Evolutionary conservation across 2,113 vertebrate genomes (phyloP).

Genomic region (Rhynchopsitta pachyrhyncha): DNA sequence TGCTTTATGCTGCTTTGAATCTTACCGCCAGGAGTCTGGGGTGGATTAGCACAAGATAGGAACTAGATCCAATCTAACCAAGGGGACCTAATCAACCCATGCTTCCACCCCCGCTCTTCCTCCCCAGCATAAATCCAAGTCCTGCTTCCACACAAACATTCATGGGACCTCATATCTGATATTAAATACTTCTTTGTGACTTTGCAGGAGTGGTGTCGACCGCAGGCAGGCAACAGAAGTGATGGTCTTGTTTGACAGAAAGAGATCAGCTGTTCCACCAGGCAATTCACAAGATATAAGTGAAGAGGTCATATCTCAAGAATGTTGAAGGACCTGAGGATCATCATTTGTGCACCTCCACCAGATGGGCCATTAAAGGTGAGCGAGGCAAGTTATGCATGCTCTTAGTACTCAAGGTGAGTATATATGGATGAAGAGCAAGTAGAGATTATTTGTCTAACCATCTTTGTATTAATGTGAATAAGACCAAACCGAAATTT

Average conservation of each 20-base stretch:
- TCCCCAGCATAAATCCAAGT: background rate
- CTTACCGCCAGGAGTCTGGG: constrained; percentile 28
- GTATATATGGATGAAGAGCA: background rate
- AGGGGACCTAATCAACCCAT: background rate
- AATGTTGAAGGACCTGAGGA: background rate
- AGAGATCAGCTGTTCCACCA: background rate
- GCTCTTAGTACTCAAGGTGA: background rate
- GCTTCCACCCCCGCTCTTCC: background rate
- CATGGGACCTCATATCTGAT: background rate
- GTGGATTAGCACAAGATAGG: constrained; percentile 45
- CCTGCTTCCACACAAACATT: background rate
- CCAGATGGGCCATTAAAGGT: background rate
- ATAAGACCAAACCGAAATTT: background rate
- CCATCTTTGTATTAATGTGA: background rate
- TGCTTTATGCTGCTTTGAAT: constrained; percentile 41
- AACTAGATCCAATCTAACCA: constrained; percentile 25
- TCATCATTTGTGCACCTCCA: background rate
- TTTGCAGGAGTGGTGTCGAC: background rate
- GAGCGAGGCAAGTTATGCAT: background rate
- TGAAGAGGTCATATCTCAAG: fast-evolving
- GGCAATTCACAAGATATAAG: background rate
- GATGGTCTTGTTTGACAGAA: background rate
- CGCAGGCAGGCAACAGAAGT: background rate
- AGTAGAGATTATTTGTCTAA: background rate
- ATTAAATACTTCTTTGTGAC: background rate